Percentiles rank a stretch among this genome's conserved stretches.
Conservation (phyloP, 2,888 invertebrate species). For the Maniola hyperantus region DNA sequence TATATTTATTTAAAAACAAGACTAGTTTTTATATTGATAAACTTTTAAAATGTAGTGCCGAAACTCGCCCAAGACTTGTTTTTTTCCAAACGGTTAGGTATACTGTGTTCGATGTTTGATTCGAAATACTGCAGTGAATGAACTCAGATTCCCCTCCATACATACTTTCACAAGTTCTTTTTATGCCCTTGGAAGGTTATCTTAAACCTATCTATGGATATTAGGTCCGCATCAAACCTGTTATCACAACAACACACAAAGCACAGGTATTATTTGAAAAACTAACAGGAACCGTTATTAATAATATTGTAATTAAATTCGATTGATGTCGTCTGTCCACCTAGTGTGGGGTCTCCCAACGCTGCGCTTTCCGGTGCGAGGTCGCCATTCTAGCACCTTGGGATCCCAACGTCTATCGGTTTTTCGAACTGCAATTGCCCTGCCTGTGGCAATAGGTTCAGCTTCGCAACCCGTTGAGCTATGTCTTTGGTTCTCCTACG, state of each 20-base stretch:
- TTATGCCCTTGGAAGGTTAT: conserved; percentile 10
- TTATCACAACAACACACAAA: too few species aligned
- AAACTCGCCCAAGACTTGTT: neutral
- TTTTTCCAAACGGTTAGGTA: neutral
- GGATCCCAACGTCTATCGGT: too few species aligned
- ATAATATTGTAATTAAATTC: neutral
- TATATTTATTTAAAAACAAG: conserved; percentile 1
- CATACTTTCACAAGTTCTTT: conserved; percentile 9
- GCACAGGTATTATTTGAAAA: neutral
- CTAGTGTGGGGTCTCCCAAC: too few species aligned
- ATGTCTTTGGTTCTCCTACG: too few species aligned
- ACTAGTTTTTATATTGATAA: conserved; percentile 8
- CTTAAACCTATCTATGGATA: neutral
- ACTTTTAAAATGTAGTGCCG: neutral
- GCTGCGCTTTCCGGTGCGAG: too few species aligned
- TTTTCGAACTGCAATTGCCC: too few species aligned
- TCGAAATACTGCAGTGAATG: conserved; percentile 9
- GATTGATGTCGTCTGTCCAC: too few species aligned
- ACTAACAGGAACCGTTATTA: neutral
- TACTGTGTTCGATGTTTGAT: neutral
- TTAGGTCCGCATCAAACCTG: neutral
- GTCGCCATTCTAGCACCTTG: too few species aligned
- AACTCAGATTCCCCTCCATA: conserved; percentile 11
- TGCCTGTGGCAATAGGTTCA: too few species aligned
- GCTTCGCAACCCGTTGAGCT: too few species aligned